phyloP scores from a whole-genome alignment of 1,140 invertebrate genomes.

The Drosophila pallidifrons region DNA sequence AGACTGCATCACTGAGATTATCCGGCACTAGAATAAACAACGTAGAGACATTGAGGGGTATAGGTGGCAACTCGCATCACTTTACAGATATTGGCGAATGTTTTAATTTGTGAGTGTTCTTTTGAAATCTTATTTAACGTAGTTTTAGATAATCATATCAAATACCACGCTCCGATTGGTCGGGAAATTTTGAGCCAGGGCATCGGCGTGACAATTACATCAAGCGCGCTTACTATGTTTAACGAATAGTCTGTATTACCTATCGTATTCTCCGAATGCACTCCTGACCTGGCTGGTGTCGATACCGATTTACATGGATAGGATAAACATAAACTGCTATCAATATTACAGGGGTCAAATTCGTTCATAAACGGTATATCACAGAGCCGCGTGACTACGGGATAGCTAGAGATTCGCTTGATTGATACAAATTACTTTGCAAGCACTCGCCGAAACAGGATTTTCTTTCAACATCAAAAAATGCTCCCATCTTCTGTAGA shows the following conservation, averaged over 20 bases:
- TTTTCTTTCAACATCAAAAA: slow-evolving; percentile 18
- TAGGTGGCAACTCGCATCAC: slow-evolving; percentile 26
- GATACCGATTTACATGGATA: too few relatives aligned
- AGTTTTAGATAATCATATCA: slow-evolving; percentile 16
- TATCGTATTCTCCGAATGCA: too few relatives aligned
- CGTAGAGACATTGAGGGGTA: slow-evolving; percentile 8
- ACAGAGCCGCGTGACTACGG: too few relatives aligned
- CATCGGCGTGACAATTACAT: background rate
- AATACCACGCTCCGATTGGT: slow-evolving; percentile 3
- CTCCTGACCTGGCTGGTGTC: too few relatives aligned
- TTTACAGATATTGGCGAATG: slow-evolving; percentile 28
- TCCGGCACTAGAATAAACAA: too few relatives aligned
- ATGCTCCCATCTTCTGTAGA: background rate
- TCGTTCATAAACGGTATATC: too few relatives aligned
- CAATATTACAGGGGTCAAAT: too few relatives aligned
- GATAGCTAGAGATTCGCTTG: background rate
- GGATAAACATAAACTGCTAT: too few relatives aligned
- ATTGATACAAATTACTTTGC: background rate
- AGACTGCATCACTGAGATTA: too few relatives aligned
- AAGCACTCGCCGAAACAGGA: background rate
- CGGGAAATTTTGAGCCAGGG: too few relatives aligned
- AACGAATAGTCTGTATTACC: background rate
- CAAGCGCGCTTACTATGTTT: slow-evolving; percentile 1
- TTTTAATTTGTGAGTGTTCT: slow-evolving; percentile 16
- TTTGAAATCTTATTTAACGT: slow-evolving; percentile 25